These are phyloP conservation scores for Miniopterus natalensis DNA, from an alignment of 2,113 vertebrate genomes.

Conservation along the genomic window DNA sequence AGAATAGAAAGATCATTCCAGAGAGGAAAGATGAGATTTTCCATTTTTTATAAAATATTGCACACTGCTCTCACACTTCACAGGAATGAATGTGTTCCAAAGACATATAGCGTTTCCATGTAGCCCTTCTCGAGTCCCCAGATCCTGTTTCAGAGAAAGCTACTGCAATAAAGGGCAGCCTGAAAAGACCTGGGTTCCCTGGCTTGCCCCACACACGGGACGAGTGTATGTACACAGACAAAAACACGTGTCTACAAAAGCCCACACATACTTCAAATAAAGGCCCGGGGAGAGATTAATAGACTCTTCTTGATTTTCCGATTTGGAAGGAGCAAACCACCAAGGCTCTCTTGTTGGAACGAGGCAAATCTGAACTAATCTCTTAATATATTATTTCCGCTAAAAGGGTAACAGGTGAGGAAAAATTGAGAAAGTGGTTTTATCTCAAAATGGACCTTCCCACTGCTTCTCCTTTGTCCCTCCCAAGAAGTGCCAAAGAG, in stretches of 20 bases:
- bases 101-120: background rate
- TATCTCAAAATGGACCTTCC: background rate
- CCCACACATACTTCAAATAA: background rate
- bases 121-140: background rate
- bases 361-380: background rate
- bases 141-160: background rate
- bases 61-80: background rate
- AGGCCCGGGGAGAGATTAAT: background rate
- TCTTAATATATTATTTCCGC: background rate
- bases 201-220: background rate
- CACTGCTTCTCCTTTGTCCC: background rate
- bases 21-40: background rate
- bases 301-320: background rate
- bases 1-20: slow-evolving; percentile 35
- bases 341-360: background rate
- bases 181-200: background rate
- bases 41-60: background rate
- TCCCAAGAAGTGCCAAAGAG: background rate
- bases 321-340: background rate
- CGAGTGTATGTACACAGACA: background rate
- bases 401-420: background rate
- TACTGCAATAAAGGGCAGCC: background rate
- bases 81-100: background rate
- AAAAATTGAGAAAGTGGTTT: background rate
- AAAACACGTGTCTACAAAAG: background rate